Percentiles rank a stretch among this genome's conserved stretches.
These are phyloP conservation scores for Desoria tigrina DNA, from an alignment of 2,888 invertebrate species.

Conservation along the genomic window DNA sequence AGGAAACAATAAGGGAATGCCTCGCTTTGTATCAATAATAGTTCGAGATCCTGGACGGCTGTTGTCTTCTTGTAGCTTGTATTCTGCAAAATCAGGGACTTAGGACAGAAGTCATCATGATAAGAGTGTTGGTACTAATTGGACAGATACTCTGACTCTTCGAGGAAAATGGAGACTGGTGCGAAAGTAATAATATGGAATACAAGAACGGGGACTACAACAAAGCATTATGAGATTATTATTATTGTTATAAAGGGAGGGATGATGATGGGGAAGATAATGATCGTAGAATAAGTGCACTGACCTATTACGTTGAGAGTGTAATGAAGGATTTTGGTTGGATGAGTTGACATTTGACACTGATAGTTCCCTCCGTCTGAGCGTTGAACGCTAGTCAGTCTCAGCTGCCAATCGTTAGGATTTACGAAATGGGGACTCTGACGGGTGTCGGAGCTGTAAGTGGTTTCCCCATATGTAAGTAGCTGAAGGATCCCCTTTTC, in stretches of 20 bases:
- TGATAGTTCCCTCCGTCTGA: slow-evolving; percentile 55
- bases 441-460: slow-evolving; percentile 56
- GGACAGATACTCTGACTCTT: background rate
- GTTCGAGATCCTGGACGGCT: too few species aligned
- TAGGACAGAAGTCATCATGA: too few species aligned
- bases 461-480: slow-evolving; percentile 56
- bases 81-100: too few species aligned
- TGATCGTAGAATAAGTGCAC: slow-evolving; percentile 15
- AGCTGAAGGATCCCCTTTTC: slow-evolving; percentile 55
- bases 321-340: slow-evolving; percentile 54
- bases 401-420: slow-evolving; percentile 57
- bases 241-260: background rate
- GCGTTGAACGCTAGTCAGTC: slow-evolving; percentile 55
- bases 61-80: too few species aligned
- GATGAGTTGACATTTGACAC: slow-evolving; percentile 55
- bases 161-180: too few species aligned
- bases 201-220: too few species aligned
- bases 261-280: background rate
- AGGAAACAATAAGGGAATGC: too few species aligned
- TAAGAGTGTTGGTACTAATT: background rate
- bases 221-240: too few species aligned
- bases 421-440: slow-evolving; percentile 55
- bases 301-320: slow-evolving; percentile 53
- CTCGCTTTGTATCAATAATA: too few species aligned
- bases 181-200: too few species aligned